Conservation (phyloP, 1,140 invertebrate species). For the Drosophila insularis region DNA sequence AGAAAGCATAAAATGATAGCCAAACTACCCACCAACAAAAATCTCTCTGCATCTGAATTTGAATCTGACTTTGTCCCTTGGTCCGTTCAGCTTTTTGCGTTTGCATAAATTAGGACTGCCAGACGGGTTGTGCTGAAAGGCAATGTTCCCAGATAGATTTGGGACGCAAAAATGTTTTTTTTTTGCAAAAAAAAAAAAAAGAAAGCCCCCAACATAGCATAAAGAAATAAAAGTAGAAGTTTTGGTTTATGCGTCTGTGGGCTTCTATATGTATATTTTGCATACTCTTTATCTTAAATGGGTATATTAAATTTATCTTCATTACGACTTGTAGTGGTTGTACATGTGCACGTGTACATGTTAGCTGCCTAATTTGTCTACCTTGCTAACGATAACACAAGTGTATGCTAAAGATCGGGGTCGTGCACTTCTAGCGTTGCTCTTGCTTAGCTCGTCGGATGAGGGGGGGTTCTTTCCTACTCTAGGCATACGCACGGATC, state of each 20-base stretch:
- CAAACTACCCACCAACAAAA: constrained; percentile 51
- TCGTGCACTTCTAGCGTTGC: too few species aligned
- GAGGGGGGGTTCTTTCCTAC: too few species aligned
- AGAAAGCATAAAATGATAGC: constrained; percentile 80
- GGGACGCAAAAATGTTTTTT: constrained; percentile 57
- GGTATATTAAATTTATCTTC: not conserved
- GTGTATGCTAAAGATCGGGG: too few species aligned
- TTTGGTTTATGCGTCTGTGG: constrained; percentile 70
- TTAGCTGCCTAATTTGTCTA: too few species aligned
- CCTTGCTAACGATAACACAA: too few species aligned
- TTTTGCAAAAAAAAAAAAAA: not conserved
- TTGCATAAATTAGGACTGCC: constrained; percentile 73
- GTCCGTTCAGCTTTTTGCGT: constrained; percentile 49
- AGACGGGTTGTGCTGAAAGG: constrained; percentile 35
- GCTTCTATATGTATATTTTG: constrained; percentile 39
- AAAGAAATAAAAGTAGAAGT: constrained; percentile 35
- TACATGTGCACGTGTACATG: too few species aligned
- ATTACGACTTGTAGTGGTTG: too few species aligned
- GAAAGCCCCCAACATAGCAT: not conserved
- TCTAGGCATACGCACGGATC: too few species aligned
- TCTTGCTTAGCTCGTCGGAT: too few species aligned
- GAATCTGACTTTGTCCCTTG: constrained; percentile 23
- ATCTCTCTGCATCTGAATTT: constrained; percentile 14
- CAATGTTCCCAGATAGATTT: constrained; percentile 41
- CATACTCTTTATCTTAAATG: not conserved